Conservation (phyloP, 23 tunicate species). For the Styela plicata region DNA sequence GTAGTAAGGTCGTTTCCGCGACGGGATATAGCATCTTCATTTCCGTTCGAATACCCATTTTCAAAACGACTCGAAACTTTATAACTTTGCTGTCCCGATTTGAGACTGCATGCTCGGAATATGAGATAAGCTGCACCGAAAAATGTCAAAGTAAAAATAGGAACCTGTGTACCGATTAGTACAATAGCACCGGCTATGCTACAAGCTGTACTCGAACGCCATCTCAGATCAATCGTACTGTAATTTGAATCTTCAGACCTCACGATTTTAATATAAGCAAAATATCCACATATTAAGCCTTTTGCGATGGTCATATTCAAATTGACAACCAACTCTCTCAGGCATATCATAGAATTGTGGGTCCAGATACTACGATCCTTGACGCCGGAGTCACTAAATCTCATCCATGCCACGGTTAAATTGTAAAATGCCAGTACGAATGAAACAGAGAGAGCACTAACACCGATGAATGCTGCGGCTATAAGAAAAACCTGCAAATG, state of each 20-base stretch:
- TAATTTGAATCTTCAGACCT: constrained; percentile 23
- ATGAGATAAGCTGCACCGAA: constrained; percentile 12
- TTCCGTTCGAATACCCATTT: neutral
- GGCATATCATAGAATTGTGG: neutral
- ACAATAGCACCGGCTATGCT: constrained; percentile 10
- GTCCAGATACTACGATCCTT: neutral
- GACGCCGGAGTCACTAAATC: neutral
- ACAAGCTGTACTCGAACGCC: constrained; percentile 23
- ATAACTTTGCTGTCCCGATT: neutral
- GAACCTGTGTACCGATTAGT: constrained; percentile 8
- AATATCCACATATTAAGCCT: constrained; percentile 31
- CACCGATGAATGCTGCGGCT: constrained; percentile 15
- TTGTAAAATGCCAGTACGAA: constrained; percentile 21
- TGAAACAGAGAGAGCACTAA: constrained; percentile 18
- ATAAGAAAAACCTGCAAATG: constrained; percentile 19
- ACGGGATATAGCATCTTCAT: no score
- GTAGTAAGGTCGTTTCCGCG: neutral
- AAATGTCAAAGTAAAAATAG: constrained; percentile 15
- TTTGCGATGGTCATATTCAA: constrained; percentile 29
- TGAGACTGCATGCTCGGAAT: neutral
- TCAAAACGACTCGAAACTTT: neutral
- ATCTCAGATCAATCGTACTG: neutral
- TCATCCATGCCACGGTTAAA: constrained; percentile 10
- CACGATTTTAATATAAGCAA: constrained; percentile 32
- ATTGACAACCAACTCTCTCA: constrained; percentile 25